These are phyloP conservation scores for Girardinichthys multiradiatus DNA, from an alignment of 2,113 vertebrate species.

Conservation along the genomic window DNA sequence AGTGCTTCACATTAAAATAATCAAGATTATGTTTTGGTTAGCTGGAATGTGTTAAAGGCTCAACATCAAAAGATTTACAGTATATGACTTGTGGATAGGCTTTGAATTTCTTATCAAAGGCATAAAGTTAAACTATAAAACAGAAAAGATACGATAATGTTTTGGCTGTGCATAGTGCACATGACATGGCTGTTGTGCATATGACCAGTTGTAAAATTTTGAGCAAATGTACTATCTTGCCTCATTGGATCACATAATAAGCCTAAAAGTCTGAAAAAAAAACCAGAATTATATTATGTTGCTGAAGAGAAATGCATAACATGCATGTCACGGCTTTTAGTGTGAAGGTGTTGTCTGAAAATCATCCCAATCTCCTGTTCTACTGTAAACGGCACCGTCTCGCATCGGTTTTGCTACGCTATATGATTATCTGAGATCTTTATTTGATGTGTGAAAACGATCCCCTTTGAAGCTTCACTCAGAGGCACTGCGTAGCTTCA, in stretches of 20 bases:
- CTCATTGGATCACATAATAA: conserved; percentile 12
- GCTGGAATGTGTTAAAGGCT: conserved; percentile 16
- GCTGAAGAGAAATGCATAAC: conserved; percentile 33
- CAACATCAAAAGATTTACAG: conserved; percentile 45
- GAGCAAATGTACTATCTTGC: conserved; percentile 17
- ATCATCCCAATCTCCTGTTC: conserved; percentile 40
- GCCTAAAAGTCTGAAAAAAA: conserved; percentile 1
- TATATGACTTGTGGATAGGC: conserved; percentile 47
- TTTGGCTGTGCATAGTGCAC: conserved; percentile 26
- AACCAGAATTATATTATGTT: conserved; percentile 40
- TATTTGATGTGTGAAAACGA: conserved; percentile 77
- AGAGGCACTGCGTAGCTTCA: conserved; percentile 51
- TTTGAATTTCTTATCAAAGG: conserved; percentile 55
- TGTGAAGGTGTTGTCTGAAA: conserved; percentile 52
- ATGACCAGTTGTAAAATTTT: conserved; percentile 9
- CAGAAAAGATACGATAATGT: conserved; percentile 42
- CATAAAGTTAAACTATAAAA: conserved; percentile 51
- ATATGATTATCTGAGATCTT: conserved; percentile 76
- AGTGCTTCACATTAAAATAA: conserved; percentile 15
- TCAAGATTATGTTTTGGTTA: conserved; percentile 18
- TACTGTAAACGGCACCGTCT: conserved; percentile 48
- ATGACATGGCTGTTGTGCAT: conserved; percentile 27
- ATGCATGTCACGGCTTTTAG: conserved; percentile 44
- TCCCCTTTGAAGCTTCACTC: conserved; percentile 74
- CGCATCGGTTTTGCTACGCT: conserved; percentile 58